Base-by-base conservation (phyloP, 2,113 vertebrate genomes). In the Gopherus flavomarginatus region DNA sequence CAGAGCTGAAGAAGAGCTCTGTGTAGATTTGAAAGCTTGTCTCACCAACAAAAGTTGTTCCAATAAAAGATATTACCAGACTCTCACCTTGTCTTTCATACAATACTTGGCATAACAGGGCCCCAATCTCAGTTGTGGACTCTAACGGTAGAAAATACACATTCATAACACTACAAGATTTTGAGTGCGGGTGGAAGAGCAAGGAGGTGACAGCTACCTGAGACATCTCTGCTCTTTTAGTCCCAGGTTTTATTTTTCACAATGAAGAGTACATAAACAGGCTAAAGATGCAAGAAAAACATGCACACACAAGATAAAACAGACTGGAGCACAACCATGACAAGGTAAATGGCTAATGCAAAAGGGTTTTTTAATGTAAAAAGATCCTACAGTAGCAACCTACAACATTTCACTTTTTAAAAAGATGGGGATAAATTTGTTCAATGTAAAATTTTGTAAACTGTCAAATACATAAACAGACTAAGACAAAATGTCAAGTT, bases 241-340 rank as follows among this genome's bases (percentile, higher is more conserved):
- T 75, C 38, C 10, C 72, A 75, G 22, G 44, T 38, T 22, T 75
- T 44, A 1, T 87, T 8, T n/a, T 93, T 85, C 52, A n/a, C 31
- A 16, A 4, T 19, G 49, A 92, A 54, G 16, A 0, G 0, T 38
- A 5, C 0, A 0, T 42, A 44, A 83, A 8, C 5, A 22, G 35
- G 4, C 24, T 77, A 19, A 59, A 78, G 31, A 35, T 24, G 5
- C 4, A 16, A 83, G n/a, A 38, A 21, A 8, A 6, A 16, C 10
- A 38, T 53, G 53, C 53, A 53, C 54, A 16, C 65, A 2, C 0
- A 0, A 10, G 53, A 22, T 77, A 89, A 72, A 38, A 77, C 4
- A 31, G n/a, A 82, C 42, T 59, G 27, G 3, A 56, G 5, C 19
- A 69, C n/a, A 69, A 35, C 65, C 19, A 21, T 38, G 17, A 19